Conservation (phyloP, 2,797 vertebrate genomes). For the Adelosebastes latens region DNA sequence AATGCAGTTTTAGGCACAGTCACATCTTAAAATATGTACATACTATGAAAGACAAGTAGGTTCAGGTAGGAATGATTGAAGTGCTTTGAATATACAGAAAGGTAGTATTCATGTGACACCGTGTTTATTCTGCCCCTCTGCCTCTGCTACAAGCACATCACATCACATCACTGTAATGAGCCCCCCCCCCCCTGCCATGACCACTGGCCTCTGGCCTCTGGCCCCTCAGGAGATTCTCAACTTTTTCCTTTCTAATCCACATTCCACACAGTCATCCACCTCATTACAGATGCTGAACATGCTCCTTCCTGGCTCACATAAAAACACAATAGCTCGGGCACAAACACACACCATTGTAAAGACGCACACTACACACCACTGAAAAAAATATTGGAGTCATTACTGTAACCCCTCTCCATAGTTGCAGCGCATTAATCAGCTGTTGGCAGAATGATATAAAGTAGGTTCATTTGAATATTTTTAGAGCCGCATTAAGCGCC, state of each 20-base stretch:
- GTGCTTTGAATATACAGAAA: background rate
- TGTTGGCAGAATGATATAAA: constrained; percentile 7
- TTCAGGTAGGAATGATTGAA: background rate
- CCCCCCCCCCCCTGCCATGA: too few species aligned
- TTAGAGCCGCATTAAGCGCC: background rate
- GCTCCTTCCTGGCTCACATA: constrained; percentile 2
- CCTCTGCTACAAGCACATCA: background rate
- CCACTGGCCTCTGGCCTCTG: constrained; percentile 32
- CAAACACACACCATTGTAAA: background rate
- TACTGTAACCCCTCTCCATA: constrained; percentile 18
- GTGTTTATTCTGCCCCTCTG: constrained; percentile 15
- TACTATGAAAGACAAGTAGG: background rate
- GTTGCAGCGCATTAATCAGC: constrained; percentile 30
- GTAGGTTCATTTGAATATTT: constrained; percentile 29
- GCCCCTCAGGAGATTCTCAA: constrained; percentile 39
- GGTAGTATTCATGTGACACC: background rate
- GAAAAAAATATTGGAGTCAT: constrained; percentile 10
- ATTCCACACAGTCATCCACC: constrained; percentile 25
- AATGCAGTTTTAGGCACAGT: background rate
- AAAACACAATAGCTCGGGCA: background rate
- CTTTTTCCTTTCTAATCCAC: constrained; percentile 28
- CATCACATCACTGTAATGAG: constrained; percentile 22
- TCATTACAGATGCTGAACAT: constrained; percentile 37
- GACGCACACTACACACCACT: background rate
- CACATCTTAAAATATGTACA: background rate